These are phyloP conservation scores for Cyphomyrmex costatus DNA, from an alignment of 1,140 invertebrate species.

Conservation along the genomic window DNA sequence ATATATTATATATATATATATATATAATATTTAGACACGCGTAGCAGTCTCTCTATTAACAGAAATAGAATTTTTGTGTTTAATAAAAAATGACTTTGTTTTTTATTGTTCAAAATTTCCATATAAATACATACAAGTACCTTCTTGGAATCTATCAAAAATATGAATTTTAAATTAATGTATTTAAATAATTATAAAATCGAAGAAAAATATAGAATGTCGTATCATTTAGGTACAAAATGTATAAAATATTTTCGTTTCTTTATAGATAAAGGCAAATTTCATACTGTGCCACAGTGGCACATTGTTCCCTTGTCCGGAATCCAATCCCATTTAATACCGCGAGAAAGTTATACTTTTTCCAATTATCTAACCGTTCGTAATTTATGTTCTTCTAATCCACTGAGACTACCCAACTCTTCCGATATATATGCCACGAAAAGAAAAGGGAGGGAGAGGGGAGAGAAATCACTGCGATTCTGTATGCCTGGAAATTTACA, in stretches of 20 bases:
- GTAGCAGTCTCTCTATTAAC: not conserved
- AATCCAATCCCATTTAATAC: slow-evolving; percentile 14
- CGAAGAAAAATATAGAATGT: not conserved
- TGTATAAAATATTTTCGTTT: not conserved
- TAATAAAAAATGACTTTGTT: not conserved
- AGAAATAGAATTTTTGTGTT: not conserved
- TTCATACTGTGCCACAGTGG: not conserved
- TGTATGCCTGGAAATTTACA: slow-evolving; percentile 52
- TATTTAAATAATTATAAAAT: slow-evolving; percentile 10
- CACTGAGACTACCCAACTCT: not conserved
- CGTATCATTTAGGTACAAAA: not conserved
- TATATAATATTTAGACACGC: no score
- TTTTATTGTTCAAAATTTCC: not conserved
- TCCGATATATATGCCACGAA: slow-evolving; percentile 7
- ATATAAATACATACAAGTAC: not conserved
- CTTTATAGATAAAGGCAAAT: not conserved
- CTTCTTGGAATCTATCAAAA: not conserved
- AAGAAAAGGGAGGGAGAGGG: slow-evolving; percentile 28
- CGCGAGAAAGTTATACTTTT: slow-evolving; percentile 21
- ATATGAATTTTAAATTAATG: slow-evolving; percentile 14
- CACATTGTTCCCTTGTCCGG: not conserved
- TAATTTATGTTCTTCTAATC: slow-evolving; percentile 50
- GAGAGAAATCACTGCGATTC: slow-evolving; percentile 58
- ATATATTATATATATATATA: no score
- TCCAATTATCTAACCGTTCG: slow-evolving; percentile 42